Conservation (phyloP, 2,888 invertebrate species). For the Miltochrista miniata region DNA sequence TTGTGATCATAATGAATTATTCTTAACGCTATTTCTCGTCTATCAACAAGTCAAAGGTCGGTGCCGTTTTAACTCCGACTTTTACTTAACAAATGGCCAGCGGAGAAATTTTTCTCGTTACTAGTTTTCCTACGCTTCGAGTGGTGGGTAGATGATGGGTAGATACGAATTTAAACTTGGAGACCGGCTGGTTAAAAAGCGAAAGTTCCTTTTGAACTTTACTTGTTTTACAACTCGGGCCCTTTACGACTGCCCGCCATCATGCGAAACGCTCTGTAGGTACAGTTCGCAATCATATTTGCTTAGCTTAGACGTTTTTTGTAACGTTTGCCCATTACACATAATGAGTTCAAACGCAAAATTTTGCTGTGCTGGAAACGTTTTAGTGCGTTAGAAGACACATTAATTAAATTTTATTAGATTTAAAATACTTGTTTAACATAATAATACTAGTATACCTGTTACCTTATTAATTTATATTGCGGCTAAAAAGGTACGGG, state of each 20-base stretch:
- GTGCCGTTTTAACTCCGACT: conserved; percentile 23
- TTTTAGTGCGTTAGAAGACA: conserved; percentile 9
- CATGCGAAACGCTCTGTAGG: conserved; percentile 59
- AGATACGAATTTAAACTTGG: conserved; percentile 79
- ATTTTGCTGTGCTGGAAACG: conserved; percentile 4
- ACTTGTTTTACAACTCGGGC: conserved; percentile 55
- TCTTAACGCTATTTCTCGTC: conserved; percentile 22
- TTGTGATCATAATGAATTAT: conserved; percentile 24
- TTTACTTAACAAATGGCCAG: conserved; percentile 39
- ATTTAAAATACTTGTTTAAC: conserved; percentile 14
- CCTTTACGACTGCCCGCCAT: conserved; percentile 65
- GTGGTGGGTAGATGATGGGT: conserved; percentile 51
- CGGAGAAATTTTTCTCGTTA: conserved; percentile 54
- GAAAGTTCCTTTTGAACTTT: conserved; percentile 73
- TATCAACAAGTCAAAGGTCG: conserved; percentile 26
- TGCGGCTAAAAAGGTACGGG: conserved; percentile 6
- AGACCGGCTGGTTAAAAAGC: conserved; percentile 76
- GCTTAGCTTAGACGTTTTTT: conserved; percentile 35
- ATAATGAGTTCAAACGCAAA: conserved; percentile 27
- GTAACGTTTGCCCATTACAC: conserved; percentile 26
- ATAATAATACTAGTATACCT: conserved; percentile 8
- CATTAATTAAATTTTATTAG: conserved; percentile 22
- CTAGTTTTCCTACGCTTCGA: conserved; percentile 65
- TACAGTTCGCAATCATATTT: conserved; percentile 51
- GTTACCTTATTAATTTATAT: conserved; percentile 6